Base-by-base conservation (phyloP, 2,888 invertebrate species). In the Syritta pipiens region DNA sequence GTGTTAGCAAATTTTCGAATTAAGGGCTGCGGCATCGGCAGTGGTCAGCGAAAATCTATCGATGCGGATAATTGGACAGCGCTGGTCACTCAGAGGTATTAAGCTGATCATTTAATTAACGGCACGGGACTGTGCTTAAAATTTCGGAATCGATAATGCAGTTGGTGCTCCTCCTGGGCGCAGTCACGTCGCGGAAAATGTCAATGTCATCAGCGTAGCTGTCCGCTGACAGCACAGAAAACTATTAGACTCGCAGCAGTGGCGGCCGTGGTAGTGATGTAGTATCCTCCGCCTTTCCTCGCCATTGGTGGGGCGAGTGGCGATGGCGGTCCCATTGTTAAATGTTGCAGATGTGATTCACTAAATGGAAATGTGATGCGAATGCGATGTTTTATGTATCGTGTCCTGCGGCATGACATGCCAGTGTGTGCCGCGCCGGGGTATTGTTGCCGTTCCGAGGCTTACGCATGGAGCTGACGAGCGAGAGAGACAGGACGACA, bases 301-400 rank as follows among this genome's bases (percentile, higher is more conserved):
- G n/a, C n/a, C n/a, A n/a, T n/a, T n/a, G n/a, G n/a, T n/a, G n/a
- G n/a, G n/a, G n/a, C n/a, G n/a, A n/a, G n/a, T n/a, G n/a, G 46
- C 4, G n/a, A 19, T 10, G 26, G 10, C 12, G 10, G n/a, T 3
- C 22, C 6, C 62, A 62, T 62, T 62, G 48, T 62, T 37, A n/a
- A 48, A 49, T 49, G 28, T 49, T 26, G 37, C 62, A 28, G 37
- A 62, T 62, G 49, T 49, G 62, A 40, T 40, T 20, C 28, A 20
- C 19, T 40, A 26, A 48, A 60, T 60, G 48, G 60, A 60, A 48
- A 49, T 49, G 40, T 40, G 37, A 40, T 55, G 53, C 17, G 53
- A 37, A 35, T 53, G 32, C 12, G 30, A 62, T 49, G 48, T 62
- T 62, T 12, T 28, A 26, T 49, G 3, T 12, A 35, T 20, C 20